phyloP scores from a whole-genome alignment of 2,888 invertebrate genomes.

The Crematogaster levior region DNA sequence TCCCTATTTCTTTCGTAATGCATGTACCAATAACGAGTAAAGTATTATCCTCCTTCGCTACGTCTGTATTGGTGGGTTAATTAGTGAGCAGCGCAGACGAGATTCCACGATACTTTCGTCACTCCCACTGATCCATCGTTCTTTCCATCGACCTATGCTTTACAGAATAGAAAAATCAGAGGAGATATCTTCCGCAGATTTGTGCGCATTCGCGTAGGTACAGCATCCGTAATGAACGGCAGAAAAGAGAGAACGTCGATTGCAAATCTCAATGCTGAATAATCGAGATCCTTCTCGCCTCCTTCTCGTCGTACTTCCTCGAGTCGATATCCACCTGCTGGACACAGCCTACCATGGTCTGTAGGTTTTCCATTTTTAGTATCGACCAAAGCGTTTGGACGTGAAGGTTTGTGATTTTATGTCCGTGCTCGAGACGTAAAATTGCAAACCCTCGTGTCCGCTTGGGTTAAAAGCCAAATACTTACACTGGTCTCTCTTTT shows the following conservation, averaged over 20 bases:
- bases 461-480: neutral
- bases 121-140: constrained; percentile 33
- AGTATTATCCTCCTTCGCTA: constrained; percentile 18
- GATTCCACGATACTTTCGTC: constrained; percentile 37
- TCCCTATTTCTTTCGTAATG: constrained; percentile 5
- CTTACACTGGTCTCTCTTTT: neutral
- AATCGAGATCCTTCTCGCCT: constrained; percentile 64
- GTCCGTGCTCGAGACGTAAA: neutral
- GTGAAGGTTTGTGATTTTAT: constrained; percentile 57
- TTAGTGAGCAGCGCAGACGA: constrained; percentile 33
- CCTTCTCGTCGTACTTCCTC: constrained; percentile 37
- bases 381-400: constrained; percentile 37
- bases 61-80: constrained; percentile 18
- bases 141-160: constrained; percentile 27
- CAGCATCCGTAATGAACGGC: constrained; percentile 69
- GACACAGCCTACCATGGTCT: constrained; percentile 62
- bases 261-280: constrained; percentile 74
- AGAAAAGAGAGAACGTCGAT: constrained; percentile 70
- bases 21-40: constrained; percentile 28
- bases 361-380: constrained; percentile 61
- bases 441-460: neutral
- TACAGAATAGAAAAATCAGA: constrained; percentile 32
- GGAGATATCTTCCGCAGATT: constrained; percentile 29
- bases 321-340: constrained; percentile 70
- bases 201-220: constrained; percentile 40